phyloP scores from a whole-genome alignment of 1,140 invertebrate species.

The Kradibia gibbosae region DNA sequence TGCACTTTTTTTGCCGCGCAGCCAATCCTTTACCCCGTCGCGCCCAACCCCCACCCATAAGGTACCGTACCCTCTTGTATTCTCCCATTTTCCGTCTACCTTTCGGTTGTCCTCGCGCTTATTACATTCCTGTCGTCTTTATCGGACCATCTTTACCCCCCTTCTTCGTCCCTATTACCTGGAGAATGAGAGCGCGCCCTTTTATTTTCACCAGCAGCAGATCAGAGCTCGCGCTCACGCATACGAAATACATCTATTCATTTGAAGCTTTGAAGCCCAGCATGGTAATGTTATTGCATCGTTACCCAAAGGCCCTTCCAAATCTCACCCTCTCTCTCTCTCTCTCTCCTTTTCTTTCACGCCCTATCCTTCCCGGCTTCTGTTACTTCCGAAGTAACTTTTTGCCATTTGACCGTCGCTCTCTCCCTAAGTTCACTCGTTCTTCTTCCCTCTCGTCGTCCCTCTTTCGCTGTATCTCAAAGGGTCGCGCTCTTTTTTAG shows the following conservation, averaged over 20 bases:
- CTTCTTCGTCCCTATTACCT: neutral
- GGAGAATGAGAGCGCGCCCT: constrained; percentile 46
- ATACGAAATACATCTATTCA: constrained; percentile 61
- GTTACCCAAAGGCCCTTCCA: constrained; percentile 60
- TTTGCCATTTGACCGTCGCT: constrained; percentile 39
- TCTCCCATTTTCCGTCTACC: constrained; percentile 11
- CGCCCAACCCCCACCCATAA: too few relatives aligned
- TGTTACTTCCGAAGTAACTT: constrained; percentile 35
- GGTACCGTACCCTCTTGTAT: constrained; percentile 24
- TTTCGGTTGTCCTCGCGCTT: constrained; percentile 2
- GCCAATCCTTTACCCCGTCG: constrained; percentile 9
- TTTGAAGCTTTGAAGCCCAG: constrained; percentile 61
- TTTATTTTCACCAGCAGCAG: constrained; percentile 55
- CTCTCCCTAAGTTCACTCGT: neutral
- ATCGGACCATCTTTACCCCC: constrained; percentile 24
- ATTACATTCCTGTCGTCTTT: constrained; percentile 49
- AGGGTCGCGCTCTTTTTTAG: constrained; percentile 49
- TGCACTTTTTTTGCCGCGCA: constrained; percentile 22
- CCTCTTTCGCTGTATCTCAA: constrained; percentile 32
- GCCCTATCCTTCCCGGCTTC: constrained; percentile 7
- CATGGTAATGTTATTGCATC: constrained; percentile 66
- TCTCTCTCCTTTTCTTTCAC: neutral
- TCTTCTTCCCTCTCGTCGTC: constrained; percentile 19
- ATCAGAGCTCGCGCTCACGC: constrained; percentile 40
- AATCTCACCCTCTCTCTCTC: neutral